Evolutionary conservation across 2,888 invertebrate genomes (phyloP).

Genomic region (Rosalia funebris): DNA sequence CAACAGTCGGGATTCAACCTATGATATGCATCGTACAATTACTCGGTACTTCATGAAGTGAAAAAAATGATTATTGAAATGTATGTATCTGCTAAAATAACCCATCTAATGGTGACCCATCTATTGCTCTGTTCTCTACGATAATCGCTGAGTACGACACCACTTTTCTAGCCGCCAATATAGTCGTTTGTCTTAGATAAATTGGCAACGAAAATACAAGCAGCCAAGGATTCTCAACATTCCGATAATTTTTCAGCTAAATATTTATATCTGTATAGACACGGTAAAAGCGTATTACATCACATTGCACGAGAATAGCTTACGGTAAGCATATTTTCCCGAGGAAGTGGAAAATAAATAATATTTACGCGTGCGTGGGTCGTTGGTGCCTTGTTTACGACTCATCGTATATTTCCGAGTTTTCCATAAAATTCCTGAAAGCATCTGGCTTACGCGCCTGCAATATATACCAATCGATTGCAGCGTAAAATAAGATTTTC

Average conservation of each 20-base stretch:
- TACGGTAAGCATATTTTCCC: neutral
- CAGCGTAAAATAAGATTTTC: conserved; percentile 59
- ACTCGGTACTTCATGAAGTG: no score
- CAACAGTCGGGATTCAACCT: no score
- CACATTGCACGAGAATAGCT: neutral
- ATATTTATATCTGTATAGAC: neutral
- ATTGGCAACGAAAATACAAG: no score
- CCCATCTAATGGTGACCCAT: no score
- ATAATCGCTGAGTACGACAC: no score
- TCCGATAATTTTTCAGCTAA: neutral
- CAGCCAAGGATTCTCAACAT: no score
- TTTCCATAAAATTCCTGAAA: conserved; percentile 47
- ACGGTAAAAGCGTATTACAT: neutral
- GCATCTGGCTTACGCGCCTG: conserved; percentile 48
- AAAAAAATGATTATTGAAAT: no score
- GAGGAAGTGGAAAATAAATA: neutral
- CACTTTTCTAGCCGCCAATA: no score
- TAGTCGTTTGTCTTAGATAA: no score
- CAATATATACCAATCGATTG: conserved; percentile 58
- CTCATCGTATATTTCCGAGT: conserved; percentile 29
- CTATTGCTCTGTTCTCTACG: no score
- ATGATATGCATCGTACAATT: no score
- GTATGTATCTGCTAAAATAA: no score
- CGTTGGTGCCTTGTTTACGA: conserved; percentile 38
- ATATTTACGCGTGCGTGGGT: conserved; percentile 13